Base-by-base conservation (phyloP, 2,888 invertebrate genomes). In the Amphipyra berbera region DNA sequence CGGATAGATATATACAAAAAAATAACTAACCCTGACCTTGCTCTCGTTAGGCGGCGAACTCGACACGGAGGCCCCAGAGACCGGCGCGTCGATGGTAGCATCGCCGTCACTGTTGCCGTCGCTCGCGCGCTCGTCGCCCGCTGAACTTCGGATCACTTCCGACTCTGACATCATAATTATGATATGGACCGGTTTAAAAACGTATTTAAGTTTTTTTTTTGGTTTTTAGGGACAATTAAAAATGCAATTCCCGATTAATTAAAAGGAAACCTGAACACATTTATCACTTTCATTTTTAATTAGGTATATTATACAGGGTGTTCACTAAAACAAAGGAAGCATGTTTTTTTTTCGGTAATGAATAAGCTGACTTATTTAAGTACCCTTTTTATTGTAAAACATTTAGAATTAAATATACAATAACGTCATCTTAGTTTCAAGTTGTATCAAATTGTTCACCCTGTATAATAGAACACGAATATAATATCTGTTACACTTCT, bases 21-120 rank as follows among this genome's bases (percentile, higher is more conserved):
- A 33, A 6, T 33, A 7, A 63, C 46, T 58, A 10, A 68, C 55
- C 50, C 67, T 60, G 75, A 95, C 94, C 91, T 95, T 96, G 52
- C 78, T 83, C 68, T 96, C 96, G 82, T 95, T 96, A 53, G 94
- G 94, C 53, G 95, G 95, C 15, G 95, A 96, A 85, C 95, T 95
- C 68, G 95, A 94, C 2, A 95, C 93, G 4, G 95, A 92, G 0
- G 92, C 95, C 37, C 92, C 95, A 53, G 93, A 94, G 53, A 91
- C 93, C 13, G 90, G 90, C 55, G 95, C 94, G 68, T 92, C 95
- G 2, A 88, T 90, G 9, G 94, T 91, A 6, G 88, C 82, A 73
- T 95, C 94, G 0, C 89, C 93, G 50, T 95, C 95, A 21, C 94
- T 94, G 72, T 94, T 94, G n/a, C 93, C 94, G 47, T 95, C 94